Base-by-base conservation (phyloP, 2,797 vertebrate species). In the Adelosebastes latens region DNA sequence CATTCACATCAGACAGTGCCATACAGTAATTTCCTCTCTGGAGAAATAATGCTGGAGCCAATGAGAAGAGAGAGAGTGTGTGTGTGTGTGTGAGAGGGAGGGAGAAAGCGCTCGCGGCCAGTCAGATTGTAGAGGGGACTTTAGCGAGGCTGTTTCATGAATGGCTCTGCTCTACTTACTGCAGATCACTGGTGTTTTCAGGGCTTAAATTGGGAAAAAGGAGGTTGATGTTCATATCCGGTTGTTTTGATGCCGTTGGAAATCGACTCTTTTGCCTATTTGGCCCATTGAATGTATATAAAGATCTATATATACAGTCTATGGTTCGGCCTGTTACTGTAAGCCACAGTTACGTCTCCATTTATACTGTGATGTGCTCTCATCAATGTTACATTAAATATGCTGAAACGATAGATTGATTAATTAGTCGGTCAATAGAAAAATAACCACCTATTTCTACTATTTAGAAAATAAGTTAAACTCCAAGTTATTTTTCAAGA, bases 1-100 rank as follows among this genome's bases (percentile, higher is more conserved):
- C 80, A 89, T 87, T 92, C 83, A 89, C 58, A 87, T 84, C 80
- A 90, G 67, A 67, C 66, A 7, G 62, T 72, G 67, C 56, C 69
- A 55, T 84, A 76, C 72, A 91, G 60, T 84, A 39, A 81, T 87
- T 82, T 85, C 56, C 77, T 89, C 91, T 84, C 79, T 72, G 77
- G 82, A 82, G 82, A 76, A 80, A 83, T 74, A 24, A 59, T 59
- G 39, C 58, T 7, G n/a, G 14, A 85, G 80, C 78, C 78, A 82
- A 52, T 79, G 69, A 88, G 72, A 25, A 56, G 13, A 32, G 55
- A 49, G 74, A 32, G 55, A 10, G 56, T 24, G 18, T 29, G 66
- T 14, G 39, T 14, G 55, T 2, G 65, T 11, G 49, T 1, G 61
- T 25, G 56, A n/a, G 65, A 49, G 60, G 12, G 66, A 42, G 81